Base-by-base conservation (phyloP, 1,140 invertebrate genomes). In the Achroia grisella region DNA sequence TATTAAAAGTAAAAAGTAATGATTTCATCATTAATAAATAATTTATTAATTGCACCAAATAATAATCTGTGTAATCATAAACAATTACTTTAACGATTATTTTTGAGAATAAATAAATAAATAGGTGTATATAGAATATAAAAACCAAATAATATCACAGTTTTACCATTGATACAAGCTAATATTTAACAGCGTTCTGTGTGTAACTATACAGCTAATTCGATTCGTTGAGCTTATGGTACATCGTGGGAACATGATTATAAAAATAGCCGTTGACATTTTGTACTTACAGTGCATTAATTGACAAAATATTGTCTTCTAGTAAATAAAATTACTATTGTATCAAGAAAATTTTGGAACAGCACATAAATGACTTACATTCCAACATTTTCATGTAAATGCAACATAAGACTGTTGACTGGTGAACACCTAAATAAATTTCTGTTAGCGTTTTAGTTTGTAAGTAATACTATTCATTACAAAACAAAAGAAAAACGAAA, bases 251-350 rank as follows among this genome's bases (percentile, higher is more conserved):
- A 76, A 79, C 68, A 76, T 74, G 68, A 69, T 69, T 62, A 61
- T 59, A 51, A 47, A 60, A 67, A 58, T 63, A 59, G 44, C 39
- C 14, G 13, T n/a, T n/a, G 10, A 32, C 55, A 47, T 59, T 77
- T 78, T 82, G 78, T 82, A 82, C 78, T 82, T 72, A 63, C 46
- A 77, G 73, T 82, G 78, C 75, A 63, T 48, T 39, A 63, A 56
- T 62, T 61, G 59, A 72, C 60, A 63, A 62, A n/a, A 52, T 57
- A 49, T 66, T 44, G 48, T 54, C 50, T 9, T 37, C 35, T 37
- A 37, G 35, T 37, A 37, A 6, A 23, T 23, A 23, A 2, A 23
- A 6, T 23, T 6, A 37, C 35, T 37, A 37, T 37, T 17, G 35
- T 37, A n/a, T 10, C 29, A 8, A 32, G 29, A 33, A 32, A 31